Evolutionary conservation across 2,888 invertebrate species (phyloP).

Genomic region (Trichacis sp.): DNA sequence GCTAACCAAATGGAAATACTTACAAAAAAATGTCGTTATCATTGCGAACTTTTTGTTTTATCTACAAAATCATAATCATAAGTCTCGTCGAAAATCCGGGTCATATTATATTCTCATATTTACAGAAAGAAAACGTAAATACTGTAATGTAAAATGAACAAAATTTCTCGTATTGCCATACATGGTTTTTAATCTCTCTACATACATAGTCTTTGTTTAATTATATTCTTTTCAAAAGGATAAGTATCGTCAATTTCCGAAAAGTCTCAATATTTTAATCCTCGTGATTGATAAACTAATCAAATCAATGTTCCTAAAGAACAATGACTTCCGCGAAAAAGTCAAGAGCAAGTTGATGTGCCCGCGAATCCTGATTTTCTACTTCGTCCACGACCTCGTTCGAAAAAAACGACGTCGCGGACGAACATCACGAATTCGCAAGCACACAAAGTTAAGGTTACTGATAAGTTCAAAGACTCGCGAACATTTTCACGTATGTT

Average conservation of each 20-base stretch:
- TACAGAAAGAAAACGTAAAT: constrained; percentile 35
- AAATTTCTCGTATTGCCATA: constrained; percentile 31
- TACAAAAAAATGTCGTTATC: constrained; percentile 12
- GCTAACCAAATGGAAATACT: constrained; percentile 28
- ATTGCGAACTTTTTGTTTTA: constrained; percentile 19
- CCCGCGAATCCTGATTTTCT: background rate
- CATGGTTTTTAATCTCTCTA: constrained; percentile 25
- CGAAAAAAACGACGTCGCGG: background rate
- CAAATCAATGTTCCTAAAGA: background rate
- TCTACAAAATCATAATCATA: constrained; percentile 30
- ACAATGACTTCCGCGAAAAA: background rate
- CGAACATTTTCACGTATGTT: background rate
- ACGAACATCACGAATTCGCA: background rate
- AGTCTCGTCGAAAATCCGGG: too few species aligned
- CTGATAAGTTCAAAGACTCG: background rate
- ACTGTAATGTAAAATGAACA: constrained; percentile 29
- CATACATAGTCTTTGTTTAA: constrained; percentile 20
- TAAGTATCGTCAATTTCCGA: constrained; percentile 39
- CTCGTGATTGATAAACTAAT: background rate
- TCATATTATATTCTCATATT: constrained; percentile 8
- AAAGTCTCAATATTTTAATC: constrained; percentile 24
- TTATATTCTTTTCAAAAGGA: constrained; percentile 29
- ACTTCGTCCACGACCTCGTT: background rate
- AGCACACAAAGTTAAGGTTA: background rate
- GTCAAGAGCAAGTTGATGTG: background rate